A percentile compares a stretch with the other conserved stretches of the same genome.
phyloP scores from a whole-genome alignment of 1,140 invertebrate genomes.

The Trialeurodes vaporariorum region DNA sequence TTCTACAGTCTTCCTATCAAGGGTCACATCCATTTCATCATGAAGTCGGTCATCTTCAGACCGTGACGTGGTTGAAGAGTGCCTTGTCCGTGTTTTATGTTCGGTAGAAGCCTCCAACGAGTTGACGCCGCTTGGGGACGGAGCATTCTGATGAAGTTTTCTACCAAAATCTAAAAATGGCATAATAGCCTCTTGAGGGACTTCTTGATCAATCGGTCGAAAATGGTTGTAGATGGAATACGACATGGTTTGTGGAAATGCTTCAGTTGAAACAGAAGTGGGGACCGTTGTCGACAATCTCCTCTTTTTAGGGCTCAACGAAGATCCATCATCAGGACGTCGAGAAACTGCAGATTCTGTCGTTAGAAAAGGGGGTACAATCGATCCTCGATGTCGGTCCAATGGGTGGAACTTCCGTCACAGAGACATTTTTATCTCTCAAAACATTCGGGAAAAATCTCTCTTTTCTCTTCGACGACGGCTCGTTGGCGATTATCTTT shows the following conservation, averaged over 20 bases:
- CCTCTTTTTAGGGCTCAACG: not conserved
- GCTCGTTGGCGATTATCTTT: too few relatives aligned
- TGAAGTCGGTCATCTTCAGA: slow-evolving; percentile 11
- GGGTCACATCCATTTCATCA: slow-evolving; percentile 24
- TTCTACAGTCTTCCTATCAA: slow-evolving; percentile 18
- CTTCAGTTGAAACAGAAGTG: slow-evolving; percentile 13
- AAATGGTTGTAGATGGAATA: slow-evolving; percentile 23
- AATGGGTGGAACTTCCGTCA: not conserved
- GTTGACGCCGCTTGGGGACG: slow-evolving; percentile 19
- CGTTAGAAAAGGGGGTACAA: not conserved
- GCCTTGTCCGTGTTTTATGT: not conserved
- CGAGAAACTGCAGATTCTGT: not conserved
- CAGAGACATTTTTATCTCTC: too few relatives aligned
- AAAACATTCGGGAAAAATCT: too few relatives aligned
- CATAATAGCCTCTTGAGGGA: slow-evolving; percentile 21
- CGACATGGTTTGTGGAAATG: slow-evolving; percentile 18
- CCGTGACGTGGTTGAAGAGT: slow-evolving; percentile 6
- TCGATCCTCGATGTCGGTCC: not conserved
- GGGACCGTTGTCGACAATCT: not conserved
- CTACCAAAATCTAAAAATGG: slow-evolving; percentile 25
- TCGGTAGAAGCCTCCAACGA: slow-evolving; percentile 20
- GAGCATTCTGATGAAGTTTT: slow-evolving; percentile 17
- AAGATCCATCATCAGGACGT: too few relatives aligned
- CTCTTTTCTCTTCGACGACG: too few relatives aligned
- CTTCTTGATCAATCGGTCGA: slow-evolving; percentile 20